Conservation (phyloP, 2,797 vertebrate species). For the Pterois miles region DNA sequence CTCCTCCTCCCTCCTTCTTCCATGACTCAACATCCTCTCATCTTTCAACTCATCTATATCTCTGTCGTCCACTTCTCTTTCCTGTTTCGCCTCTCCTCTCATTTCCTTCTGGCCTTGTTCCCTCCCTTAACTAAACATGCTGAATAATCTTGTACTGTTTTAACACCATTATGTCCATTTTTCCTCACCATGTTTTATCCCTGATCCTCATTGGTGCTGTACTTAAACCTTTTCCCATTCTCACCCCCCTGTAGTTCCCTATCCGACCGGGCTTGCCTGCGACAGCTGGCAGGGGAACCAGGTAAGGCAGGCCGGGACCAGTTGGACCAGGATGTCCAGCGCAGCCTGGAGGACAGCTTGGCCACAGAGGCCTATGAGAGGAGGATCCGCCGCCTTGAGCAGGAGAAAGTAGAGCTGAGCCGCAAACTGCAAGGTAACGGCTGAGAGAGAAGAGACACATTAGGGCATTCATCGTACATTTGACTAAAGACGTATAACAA, state of each 20-base stretch:
- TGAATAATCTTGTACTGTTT: not conserved
- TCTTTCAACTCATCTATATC: conserved; percentile 32
- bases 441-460: not conserved
- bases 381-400: conserved; percentile 94
- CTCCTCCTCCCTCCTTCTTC: conserved; percentile 10
- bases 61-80: conserved; percentile 12
- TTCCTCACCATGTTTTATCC: not conserved
- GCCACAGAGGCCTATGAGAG: conserved; percentile 97
- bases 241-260: conserved; percentile 83
- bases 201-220: no score
- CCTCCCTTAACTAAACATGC: not conserved
- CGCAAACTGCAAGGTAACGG: conserved; percentile 94
- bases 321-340: conserved; percentile 89
- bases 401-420: conserved; percentile 95
- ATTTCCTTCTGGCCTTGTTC: not conserved
- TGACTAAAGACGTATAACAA: not conserved
- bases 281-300: conserved; percentile 69
- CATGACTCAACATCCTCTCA: conserved; percentile 52
- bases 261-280: conserved; percentile 92
- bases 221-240: rapidly evolving
- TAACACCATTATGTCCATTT: not conserved
- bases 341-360: conserved; percentile 93
- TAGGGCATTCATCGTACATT: no score
- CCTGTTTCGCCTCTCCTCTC: conserved; percentile 11
- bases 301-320: conserved; percentile 74